Base-by-base conservation (phyloP, 2,888 invertebrate species). In the Gymnoscelis rufifasciata region DNA sequence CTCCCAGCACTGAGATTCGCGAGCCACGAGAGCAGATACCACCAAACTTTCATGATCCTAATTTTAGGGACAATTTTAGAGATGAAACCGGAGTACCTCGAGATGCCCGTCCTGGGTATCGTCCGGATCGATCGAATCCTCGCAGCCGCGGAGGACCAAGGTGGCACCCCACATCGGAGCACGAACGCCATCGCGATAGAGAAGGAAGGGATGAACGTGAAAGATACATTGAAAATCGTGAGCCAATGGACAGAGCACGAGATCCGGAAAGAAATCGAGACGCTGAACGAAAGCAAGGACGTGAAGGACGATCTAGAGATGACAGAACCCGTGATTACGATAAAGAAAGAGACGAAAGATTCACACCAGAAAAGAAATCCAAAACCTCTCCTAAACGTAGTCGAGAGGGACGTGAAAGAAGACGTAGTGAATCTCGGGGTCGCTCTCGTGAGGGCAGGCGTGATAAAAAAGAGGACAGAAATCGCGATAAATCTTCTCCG, bases 401-500 rank as follows among this genome's bases (percentile, higher is more conserved):
- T 49, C 73, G 79, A 49, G 88, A 89, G 23, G 53, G 53, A 7
- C 78, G 84, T 41, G 83, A 87, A 13, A 84, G 80, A 59, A 79
- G 77, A 59, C 78, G 83, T 35, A 86, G 87, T 64, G 87, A 89
- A 61, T 83, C 87, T 13, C 73, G 82, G 58, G 84, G 78, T 39
- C 74, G 81, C 26, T 88, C 82, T 52, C 80, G 89, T 51, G 91
- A 90, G 51, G 78, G 74, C 57, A 87, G 82, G 54, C 83, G 90
- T 27, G 90, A 89, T 53, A 90, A 88, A 63, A 90, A 89, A 66
- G 83, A 89, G 66, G 78, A 89, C 60, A 71, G 88, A 74, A 54
- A 63, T 57, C 68, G 79, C 42, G 80, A 87, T 43, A 80, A 79
- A 57, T 76, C 83, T 8, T 78, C 78, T 24, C 81, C 86, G 12